A percentile compares a stretch with the other conserved stretches of the same genome.
Evolutionary conservation across 2,113 vertebrate genomes (phyloP).

Genomic region (Lepus timidus): DNA sequence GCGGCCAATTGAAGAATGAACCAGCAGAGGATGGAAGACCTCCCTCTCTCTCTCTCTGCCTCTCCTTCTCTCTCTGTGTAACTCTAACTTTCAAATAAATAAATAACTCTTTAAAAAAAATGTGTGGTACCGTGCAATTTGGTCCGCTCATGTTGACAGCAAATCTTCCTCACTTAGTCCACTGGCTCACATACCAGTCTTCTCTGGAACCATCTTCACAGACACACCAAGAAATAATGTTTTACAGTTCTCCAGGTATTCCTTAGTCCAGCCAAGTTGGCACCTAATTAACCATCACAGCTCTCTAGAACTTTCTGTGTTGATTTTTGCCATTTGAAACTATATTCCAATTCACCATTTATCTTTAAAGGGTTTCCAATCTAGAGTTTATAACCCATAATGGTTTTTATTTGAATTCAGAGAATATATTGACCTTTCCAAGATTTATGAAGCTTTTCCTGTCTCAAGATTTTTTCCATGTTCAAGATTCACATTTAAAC

Average conservation of each 20-base stretch:
- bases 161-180: not conserved
- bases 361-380: not conserved
- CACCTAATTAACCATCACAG: not conserved
- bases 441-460: not conserved
- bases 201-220: not conserved
- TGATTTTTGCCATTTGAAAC: not conserved
- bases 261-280: not conserved
- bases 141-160: not conserved
- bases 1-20: no score
- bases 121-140: no score
- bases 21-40: no score
- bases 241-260: not conserved
- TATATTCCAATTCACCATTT: not conserved
- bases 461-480: not conserved
- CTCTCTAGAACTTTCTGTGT: not conserved
- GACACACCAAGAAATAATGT: not conserved
- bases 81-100: no score
- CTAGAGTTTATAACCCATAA: not conserved
- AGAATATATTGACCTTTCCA: not conserved
- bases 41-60: no score
- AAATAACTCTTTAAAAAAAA: no score
- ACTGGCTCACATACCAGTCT: not conserved
- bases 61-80: no score
- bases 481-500: not conserved
- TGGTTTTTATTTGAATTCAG: conserved; percentile 26